A percentile compares a stretch with the other conserved stretches of the same genome.
These are phyloP conservation scores for Coptodon bakossiorum DNA, from an alignment of 2,113 vertebrate species.

Conservation along the genomic window DNA sequence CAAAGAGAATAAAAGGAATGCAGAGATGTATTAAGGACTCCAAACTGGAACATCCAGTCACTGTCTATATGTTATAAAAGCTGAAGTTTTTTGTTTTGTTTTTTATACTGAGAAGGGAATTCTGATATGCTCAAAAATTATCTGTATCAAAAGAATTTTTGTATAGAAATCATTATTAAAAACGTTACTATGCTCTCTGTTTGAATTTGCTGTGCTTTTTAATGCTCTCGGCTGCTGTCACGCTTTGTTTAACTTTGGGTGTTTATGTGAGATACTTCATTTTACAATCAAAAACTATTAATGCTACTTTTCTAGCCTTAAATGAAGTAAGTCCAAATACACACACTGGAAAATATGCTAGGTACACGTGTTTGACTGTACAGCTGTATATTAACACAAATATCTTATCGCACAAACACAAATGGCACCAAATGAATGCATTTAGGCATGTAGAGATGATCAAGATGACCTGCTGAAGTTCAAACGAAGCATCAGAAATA, in stretches of 20 bases:
- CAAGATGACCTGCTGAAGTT: neutral
- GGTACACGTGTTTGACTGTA: neutral
- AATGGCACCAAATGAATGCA: neutral
- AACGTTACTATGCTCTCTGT: constrained; percentile 2
- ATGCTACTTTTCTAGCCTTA: neutral
- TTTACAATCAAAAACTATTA: neutral
- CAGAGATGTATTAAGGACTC: neutral
- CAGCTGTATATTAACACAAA: neutral
- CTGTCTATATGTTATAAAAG: neutral
- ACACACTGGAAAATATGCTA: neutral
- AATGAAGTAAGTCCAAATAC: neutral
- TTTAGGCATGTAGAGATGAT: neutral
- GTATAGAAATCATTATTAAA: constrained; percentile 51
- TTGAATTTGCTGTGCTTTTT: neutral
- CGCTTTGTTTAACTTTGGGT: neutral
- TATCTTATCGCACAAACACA: neutral
- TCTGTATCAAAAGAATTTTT: constrained; percentile 8
- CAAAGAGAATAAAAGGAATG: neutral
- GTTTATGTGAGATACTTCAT: neutral
- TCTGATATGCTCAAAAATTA: neutral
- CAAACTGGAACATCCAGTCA: constrained; percentile 1
- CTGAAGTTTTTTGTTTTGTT: neutral
- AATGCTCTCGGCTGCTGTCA: neutral
- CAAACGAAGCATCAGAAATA: neutral
- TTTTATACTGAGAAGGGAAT: neutral